Evolutionary conservation across 2,113 vertebrate genomes (phyloP).

Genomic region (Phrynosoma blainvillii): DNA sequence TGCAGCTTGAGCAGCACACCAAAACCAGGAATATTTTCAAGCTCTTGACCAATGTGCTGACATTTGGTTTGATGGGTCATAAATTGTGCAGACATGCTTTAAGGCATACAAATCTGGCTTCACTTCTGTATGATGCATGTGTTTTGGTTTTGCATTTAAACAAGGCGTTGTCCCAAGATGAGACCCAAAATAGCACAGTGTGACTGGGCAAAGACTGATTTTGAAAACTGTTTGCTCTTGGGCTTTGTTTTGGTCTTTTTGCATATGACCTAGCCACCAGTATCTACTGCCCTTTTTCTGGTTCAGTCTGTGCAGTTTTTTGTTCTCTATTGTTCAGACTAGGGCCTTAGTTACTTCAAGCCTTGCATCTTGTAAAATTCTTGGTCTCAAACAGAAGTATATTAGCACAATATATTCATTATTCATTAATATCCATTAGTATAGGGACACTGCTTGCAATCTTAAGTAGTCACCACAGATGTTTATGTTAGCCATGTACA

Average conservation of each 20-base stretch:
- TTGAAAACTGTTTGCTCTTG: too few species aligned
- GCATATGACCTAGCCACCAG: conserved; percentile 40
- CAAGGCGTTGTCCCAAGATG: conserved; percentile 25
- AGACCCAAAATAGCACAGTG: conserved; percentile 24
- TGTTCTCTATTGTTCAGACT: not conserved
- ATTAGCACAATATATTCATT: not conserved
- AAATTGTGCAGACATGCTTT: not conserved
- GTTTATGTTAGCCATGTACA: too few species aligned
- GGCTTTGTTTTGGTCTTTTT: conserved; percentile 32
- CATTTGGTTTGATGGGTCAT: not conserved
- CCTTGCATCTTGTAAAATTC: not conserved
- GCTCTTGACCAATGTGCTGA: not conserved
- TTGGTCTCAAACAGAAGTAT: not conserved
- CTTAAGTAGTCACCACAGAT: too few species aligned
- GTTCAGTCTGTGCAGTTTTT: not conserved
- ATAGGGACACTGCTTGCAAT: too few species aligned
- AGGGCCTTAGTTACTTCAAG: not conserved
- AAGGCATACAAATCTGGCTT: conserved; percentile 1
- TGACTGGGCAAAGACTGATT: conserved; percentile 30
- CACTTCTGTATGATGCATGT: conserved; percentile 24
- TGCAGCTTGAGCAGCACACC: not conserved
- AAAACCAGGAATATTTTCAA: not conserved
- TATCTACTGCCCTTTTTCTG: not conserved
- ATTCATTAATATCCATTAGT: too few species aligned
- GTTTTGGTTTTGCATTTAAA: conserved; percentile 18